Conservation (phyloP, 2,797 vertebrate genomes). For the Adelosebastes latens region DNA sequence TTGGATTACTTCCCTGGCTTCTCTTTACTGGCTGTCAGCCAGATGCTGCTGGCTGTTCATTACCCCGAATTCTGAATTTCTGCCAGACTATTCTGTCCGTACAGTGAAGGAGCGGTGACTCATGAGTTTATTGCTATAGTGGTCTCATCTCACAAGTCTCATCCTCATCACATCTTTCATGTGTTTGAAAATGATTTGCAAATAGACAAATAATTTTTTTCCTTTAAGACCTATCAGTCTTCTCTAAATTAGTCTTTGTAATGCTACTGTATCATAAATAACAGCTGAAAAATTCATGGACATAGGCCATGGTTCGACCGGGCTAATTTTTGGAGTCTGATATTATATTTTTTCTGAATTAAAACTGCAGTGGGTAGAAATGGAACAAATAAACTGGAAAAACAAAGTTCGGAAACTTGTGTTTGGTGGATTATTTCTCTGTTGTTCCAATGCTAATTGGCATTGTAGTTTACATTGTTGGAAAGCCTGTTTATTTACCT, state of each 20-base stretch:
- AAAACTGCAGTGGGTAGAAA: no score
- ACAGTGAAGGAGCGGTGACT: background rate
- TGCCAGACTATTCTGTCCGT: conserved; percentile 1
- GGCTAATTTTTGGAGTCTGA: no score
- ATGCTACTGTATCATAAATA: background rate
- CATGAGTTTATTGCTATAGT: background rate
- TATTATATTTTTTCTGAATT: no score
- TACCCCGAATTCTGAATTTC: conserved; percentile 6
- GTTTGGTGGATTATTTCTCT: no score
- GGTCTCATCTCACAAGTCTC: background rate
- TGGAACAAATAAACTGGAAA: no score
- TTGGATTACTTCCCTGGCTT: conserved; percentile 14
- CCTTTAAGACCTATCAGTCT: background rate
- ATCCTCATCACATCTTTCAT: no score
- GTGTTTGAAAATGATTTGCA: background rate
- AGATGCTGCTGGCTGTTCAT: conserved; percentile 1
- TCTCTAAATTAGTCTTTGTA: background rate
- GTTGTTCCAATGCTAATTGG: no score
- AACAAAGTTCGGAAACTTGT: no score
- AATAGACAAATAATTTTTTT: background rate
- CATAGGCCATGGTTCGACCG: no score
- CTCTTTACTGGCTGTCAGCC: background rate
- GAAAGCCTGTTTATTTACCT: no score
- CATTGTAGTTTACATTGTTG: no score
- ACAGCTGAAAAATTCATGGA: background rate